phyloP scores from a whole-genome alignment of 1,140 invertebrate species.

The Scaptodrosophila lebanonensis region DNA sequence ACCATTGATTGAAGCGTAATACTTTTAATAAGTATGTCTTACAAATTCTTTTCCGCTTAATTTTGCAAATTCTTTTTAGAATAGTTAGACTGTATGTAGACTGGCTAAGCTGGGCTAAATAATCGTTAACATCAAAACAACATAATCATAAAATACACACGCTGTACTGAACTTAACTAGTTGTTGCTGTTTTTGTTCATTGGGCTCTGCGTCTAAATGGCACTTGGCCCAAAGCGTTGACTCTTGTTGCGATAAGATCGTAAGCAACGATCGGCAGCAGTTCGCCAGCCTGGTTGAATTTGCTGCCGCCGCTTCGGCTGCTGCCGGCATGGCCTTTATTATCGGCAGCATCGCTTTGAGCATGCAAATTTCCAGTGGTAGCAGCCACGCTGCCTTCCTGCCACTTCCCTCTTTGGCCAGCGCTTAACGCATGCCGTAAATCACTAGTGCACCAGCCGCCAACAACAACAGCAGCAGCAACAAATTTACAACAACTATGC shows the following conservation, averaged over 20 bases:
- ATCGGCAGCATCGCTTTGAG: slow-evolving; percentile 70
- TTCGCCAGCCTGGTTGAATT: slow-evolving; percentile 19
- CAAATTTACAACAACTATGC: slow-evolving; percentile 75
- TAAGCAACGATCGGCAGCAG: slow-evolving; percentile 37
- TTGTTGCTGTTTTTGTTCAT: slow-evolving; percentile 36
- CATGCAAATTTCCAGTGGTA: slow-evolving; percentile 72
- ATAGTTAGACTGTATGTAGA: slow-evolving; percentile 53
- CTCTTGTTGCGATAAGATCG: slow-evolving; percentile 69
- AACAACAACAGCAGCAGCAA: slow-evolving; percentile 46
- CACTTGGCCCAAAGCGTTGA: slow-evolving; percentile 65
- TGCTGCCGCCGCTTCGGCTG: slow-evolving; percentile 14
- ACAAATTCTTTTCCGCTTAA: too few species aligned
- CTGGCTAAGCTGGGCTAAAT: slow-evolving; percentile 29
- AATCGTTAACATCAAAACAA: slow-evolving; percentile 74
- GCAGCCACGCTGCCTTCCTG: slow-evolving; percentile 26
- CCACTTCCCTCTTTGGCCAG: slow-evolving; percentile 23
- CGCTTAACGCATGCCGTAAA: slow-evolving; percentile 69
- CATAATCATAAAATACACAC: slow-evolving; percentile 73
- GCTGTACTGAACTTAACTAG: slow-evolving; percentile 57
- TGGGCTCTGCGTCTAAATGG: slow-evolving; percentile 68
- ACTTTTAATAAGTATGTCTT: too few species aligned
- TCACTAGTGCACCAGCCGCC: slow-evolving; percentile 48
- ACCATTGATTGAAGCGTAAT: too few species aligned
- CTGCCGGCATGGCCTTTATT: slow-evolving; percentile 54
- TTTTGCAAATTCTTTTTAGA: too few species aligned